Percentiles rank a stretch among this genome's conserved stretches.
Evolutionary conservation across 1,140 invertebrate species (phyloP).

Genomic region (Ceratosolen solmsi): DNA sequence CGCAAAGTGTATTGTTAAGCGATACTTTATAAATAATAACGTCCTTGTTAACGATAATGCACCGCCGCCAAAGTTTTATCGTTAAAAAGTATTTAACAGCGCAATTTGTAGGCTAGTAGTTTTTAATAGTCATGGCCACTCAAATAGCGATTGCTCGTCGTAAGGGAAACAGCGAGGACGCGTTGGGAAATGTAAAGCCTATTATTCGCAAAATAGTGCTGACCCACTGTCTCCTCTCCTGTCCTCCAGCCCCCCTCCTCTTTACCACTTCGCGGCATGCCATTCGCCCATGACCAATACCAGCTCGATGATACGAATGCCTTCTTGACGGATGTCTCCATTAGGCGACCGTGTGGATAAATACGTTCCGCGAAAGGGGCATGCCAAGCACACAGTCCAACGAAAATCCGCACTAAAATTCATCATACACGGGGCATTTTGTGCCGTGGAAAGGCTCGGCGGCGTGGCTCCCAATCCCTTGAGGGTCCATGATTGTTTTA

Average conservation of each 20-base stretch:
- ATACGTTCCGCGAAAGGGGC: background rate
- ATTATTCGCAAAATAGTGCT: background rate
- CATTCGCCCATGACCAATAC: too few species aligned
- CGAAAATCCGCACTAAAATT: background rate
- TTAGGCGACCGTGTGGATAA: background rate
- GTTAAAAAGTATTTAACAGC: background rate
- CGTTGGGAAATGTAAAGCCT: background rate
- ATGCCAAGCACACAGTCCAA: background rate
- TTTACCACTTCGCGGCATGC: too few species aligned
- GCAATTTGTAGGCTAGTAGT: background rate
- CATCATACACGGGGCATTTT: background rate
- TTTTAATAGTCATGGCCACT: background rate
- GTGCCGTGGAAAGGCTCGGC: background rate
- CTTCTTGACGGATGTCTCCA: slow-evolving; percentile 14
- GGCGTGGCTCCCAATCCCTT: background rate
- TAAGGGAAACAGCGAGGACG: background rate
- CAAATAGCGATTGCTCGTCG: background rate
- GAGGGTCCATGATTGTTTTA: background rate
- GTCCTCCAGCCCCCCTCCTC: too few species aligned
- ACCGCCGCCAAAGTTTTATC: background rate
- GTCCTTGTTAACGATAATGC: too few species aligned
- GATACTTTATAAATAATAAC: background rate
- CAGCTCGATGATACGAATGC: background rate
- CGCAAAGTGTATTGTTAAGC: background rate
- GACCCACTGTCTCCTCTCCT: too few species aligned